Percentiles rank a stretch among this genome's conserved stretches.
phyloP scores from a whole-genome alignment of 2,888 invertebrate genomes.

The Latheticus oryzae region DNA sequence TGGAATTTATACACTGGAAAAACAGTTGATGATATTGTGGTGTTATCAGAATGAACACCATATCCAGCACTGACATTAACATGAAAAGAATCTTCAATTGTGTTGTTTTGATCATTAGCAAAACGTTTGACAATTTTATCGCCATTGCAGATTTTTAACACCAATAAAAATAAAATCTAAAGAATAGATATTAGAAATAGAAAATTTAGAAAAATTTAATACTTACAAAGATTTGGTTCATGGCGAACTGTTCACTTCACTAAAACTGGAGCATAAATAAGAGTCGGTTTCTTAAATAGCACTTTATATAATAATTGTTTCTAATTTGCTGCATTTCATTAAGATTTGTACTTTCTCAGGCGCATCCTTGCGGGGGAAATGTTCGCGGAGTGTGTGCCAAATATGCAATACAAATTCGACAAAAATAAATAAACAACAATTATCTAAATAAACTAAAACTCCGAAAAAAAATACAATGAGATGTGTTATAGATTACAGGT shows the following conservation, averaged over 20 bases:
- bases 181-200: background rate
- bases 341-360: constrained; percentile 33
- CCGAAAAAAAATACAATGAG: no score
- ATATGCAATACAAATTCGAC: no score
- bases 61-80: constrained; percentile 36
- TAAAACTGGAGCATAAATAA: constrained; percentile 38
- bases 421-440: no score
- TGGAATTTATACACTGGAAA: constrained; percentile 8
- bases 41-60: constrained; percentile 33
- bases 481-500: no score
- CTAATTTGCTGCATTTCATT: constrained; percentile 36
- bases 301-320: constrained; percentile 28
- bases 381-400: no score
- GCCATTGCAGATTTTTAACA: constrained; percentile 7
- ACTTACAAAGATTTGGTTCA: constrained; percentile 29
- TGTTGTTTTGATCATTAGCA: constrained; percentile 5
- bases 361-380: constrained; percentile 17
- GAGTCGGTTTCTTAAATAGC: constrained; percentile 12
- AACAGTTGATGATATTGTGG: constrained; percentile 3
- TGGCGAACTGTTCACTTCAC: constrained; percentile 32
- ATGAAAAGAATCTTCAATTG: constrained; percentile 22
- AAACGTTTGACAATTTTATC: constrained; percentile 12
- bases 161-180: constrained; percentile 22
- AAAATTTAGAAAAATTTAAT: background rate
- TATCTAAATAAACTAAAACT: no score